These are phyloP conservation scores for Melopsittacus undulatus DNA, from an alignment of 2,797 vertebrate species.

Conservation along the genomic window DNA sequence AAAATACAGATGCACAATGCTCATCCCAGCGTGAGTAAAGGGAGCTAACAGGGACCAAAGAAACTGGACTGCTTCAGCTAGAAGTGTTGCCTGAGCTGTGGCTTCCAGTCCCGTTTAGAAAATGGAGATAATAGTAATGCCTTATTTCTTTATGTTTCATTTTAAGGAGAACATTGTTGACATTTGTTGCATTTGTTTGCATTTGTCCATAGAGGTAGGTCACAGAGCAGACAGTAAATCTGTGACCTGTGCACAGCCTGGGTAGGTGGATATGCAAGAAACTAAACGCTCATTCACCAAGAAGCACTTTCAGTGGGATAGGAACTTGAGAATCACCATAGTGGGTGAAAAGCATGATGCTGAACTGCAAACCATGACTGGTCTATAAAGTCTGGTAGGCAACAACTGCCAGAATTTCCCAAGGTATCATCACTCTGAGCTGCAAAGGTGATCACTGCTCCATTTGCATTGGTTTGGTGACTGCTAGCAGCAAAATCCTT, in stretches of 20 bases:
- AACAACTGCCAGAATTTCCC: not conserved
- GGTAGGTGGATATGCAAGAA: not conserved
- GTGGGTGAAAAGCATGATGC: not conserved
- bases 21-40: slow-evolving; percentile 19
- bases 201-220: not conserved
- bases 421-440: not conserved
- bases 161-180: not conserved
- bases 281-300: not conserved
- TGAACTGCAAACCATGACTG: not conserved
- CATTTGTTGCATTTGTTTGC: not conserved
- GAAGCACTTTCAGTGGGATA: not conserved
- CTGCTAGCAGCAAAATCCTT: not conserved
- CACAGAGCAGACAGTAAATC: not conserved
- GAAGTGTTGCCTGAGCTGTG: not conserved
- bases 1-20: slow-evolving; percentile 42
- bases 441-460: not conserved
- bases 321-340: not conserved
- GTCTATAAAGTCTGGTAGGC: not conserved
- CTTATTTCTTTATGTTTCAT: not conserved
- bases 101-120: not conserved
- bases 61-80: not conserved
- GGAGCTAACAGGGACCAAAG: not conserved
- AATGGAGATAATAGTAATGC: not conserved
- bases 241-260: not conserved
- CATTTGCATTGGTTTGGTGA: not conserved